Percentiles rank a stretch among this genome's conserved stretches.
These are phyloP conservation scores for Falco berigora DNA, from an alignment of 2,797 vertebrate species.

Conservation along the genomic window DNA sequence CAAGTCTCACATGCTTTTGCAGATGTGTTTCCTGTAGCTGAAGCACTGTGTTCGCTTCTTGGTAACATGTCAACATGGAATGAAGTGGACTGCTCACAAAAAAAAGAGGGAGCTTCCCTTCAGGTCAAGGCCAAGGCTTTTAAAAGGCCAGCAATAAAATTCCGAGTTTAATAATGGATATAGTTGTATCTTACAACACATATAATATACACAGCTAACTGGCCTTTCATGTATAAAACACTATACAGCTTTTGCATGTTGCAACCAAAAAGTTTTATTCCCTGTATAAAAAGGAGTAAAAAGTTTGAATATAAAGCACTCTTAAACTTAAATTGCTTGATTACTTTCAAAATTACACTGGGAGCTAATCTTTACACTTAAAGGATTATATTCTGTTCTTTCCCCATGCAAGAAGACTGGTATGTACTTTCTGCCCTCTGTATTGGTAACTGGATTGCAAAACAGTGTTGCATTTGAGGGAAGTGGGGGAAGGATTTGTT, in stretches of 20 bases:
- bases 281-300: neutral
- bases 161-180: neutral
- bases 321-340: neutral
- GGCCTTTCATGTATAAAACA: neutral
- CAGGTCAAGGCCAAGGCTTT: neutral
- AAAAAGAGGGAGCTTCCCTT: neutral
- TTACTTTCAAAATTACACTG: neutral
- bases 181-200: neutral
- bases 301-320: neutral
- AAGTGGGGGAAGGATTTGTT: neutral
- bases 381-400: neutral
- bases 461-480: neutral
- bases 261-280: neutral
- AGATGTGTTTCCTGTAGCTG: neutral
- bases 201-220: neutral
- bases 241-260: neutral
- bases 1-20: neutral
- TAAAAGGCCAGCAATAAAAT: neutral
- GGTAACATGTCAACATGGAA: neutral
- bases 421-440: neutral
- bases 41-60: neutral
- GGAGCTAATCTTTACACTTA: neutral
- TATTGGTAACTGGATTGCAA: neutral
- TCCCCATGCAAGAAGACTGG: neutral
- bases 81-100: neutral